phyloP scores from a whole-genome alignment of 2,888 invertebrate genomes.

The Vanessa cardui region DNA sequence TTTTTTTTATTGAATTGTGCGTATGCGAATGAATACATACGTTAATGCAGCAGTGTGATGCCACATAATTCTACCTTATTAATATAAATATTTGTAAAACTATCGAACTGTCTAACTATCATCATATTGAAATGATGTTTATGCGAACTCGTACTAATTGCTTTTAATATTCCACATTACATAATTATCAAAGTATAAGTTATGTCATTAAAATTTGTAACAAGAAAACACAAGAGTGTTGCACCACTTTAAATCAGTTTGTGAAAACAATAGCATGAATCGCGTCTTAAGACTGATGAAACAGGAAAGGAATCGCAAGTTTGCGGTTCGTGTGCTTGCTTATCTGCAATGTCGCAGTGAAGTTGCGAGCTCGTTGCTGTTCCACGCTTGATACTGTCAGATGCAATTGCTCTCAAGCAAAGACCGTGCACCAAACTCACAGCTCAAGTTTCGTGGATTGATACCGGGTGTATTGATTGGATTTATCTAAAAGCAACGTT shows the following conservation, averaged over 20 bases:
- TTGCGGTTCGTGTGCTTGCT: conserved; percentile 51
- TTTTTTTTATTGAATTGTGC: too few relatives aligned
- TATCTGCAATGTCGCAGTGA: conserved; percentile 54
- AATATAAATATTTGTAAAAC: too few relatives aligned
- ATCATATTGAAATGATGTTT: too few relatives aligned
- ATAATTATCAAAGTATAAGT: neutral
- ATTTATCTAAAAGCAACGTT: neutral
- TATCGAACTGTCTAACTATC: too few relatives aligned
- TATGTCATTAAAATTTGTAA: neutral
- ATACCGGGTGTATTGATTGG: conserved; percentile 20
- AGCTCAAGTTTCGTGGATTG: conserved; percentile 19
- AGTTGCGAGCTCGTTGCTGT: conserved; percentile 47
- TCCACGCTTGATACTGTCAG: conserved; percentile 53
- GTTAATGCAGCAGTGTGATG: too few relatives aligned
- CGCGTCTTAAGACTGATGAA: conserved; percentile 47
- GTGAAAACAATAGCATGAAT: conserved; percentile 38
- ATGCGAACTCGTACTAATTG: too few relatives aligned
- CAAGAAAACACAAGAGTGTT: neutral
- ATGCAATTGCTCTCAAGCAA: conserved; percentile 58
- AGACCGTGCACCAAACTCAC: conserved; percentile 58
- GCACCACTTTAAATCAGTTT: conserved; percentile 23
- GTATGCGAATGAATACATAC: too few relatives aligned
- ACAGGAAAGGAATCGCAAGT: conserved; percentile 49
- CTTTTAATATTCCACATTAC: too few relatives aligned
- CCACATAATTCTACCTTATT: too few relatives aligned